phyloP scores from a whole-genome alignment of 2,113 vertebrate species.

The Eurypyga helias region DNA sequence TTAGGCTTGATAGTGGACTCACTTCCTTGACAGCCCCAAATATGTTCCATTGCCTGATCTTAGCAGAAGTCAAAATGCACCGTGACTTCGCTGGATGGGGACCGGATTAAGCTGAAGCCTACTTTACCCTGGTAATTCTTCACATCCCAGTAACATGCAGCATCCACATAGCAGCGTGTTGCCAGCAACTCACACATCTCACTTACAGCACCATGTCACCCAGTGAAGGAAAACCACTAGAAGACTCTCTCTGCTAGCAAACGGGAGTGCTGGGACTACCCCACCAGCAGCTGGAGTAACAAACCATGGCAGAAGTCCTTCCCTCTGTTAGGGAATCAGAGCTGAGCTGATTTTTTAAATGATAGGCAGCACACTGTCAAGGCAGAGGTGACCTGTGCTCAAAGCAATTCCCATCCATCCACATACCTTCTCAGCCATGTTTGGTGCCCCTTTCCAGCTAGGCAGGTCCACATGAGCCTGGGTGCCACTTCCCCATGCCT shows the following conservation, averaged over 20 bases:
- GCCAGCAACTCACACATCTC: neutral
- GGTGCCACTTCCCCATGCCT: neutral
- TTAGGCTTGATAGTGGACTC: neutral
- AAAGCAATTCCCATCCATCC: neutral
- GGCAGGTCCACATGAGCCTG: neutral
- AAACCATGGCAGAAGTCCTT: neutral
- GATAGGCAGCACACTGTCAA: neutral
- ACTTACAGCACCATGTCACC: neutral
- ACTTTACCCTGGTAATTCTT: neutral
- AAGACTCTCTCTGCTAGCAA: neutral
- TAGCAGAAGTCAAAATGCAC: neutral
- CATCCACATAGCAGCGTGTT: rapidly evolving
- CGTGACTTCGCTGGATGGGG: neutral
- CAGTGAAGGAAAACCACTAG: neutral
- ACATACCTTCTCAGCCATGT: neutral
- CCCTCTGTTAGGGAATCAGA: rapidly evolving
- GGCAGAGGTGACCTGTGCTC: neutral
- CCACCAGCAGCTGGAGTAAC: neutral
- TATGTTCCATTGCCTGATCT: neutral
- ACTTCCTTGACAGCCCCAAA: neutral
- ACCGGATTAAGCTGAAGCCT: neutral
- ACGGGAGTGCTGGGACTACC: neutral
- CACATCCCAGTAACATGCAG: neutral
- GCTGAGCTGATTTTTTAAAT: neutral
- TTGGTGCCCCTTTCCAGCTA: neutral